Evolutionary conservation across 1,140 invertebrate genomes (phyloP), one percentile per base, ranked within the genome.

Genomic region (Calliopsis andreniformis): DNA sequence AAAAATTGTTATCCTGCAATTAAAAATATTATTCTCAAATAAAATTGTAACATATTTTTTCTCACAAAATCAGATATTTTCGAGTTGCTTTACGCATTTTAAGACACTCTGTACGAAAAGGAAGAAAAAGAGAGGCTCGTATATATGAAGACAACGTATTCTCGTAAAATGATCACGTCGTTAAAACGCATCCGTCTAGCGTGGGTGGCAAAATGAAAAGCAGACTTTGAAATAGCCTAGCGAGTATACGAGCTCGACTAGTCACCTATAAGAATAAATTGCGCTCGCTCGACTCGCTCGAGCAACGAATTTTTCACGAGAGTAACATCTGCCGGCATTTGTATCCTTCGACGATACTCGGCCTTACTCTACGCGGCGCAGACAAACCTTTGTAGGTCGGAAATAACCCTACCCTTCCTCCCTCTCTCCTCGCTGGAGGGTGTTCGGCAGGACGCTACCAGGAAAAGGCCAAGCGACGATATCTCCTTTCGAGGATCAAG

Each of bases 261-360:
- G 47, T 45, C 58, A 18, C 23, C 66, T 59, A 76, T 70, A 45
- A 80, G 49, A 51, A 63, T 62, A 70, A 75, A 76, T 76, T 76
- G 67, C 71, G 30, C 39, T 30, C 59, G 51, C 61, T 30, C 67
- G 45, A 25, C 23, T 42, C 35, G 58, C 35, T 69, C 39, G 59
- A 70, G 59, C 51, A 56, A 82, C 42, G 18, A 73, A 82, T 80
- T 76, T 80, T 80, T 82, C 79, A 80, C 70, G 10, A n/a, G 8
- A 47, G 59, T 32, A 80, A 76, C 79, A 82, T 82, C 78, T 80
- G 78, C 51, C 59, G 32, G 42, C 70, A 81, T 59, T 51, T 66
- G 78, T 63, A 49, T 59, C 71, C 64, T 64, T 64, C 76, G 47
- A 72, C 59, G 61, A 58, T 58, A 30, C 47, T 32, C 39, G 51